Evolutionary conservation across 2,888 invertebrate genomes (phyloP).

Genomic region (Limnephilus lunatus): DNA sequence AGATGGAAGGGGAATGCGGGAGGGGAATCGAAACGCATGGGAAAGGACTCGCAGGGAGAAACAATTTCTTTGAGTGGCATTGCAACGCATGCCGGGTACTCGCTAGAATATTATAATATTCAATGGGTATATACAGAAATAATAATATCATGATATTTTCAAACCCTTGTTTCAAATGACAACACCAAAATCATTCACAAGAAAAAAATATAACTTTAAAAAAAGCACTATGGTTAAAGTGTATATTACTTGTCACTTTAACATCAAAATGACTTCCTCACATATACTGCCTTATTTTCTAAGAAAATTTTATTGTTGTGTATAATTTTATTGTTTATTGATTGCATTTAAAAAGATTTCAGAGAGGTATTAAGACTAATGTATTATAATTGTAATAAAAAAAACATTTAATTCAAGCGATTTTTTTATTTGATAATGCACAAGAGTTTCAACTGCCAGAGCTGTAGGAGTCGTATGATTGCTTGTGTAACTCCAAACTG

Average conservation of each 20-base stretch:
- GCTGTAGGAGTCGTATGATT: background rate
- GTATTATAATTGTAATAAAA: background rate
- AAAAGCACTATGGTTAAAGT: no score
- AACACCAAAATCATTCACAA: background rate
- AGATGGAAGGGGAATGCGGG: no score
- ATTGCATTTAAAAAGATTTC: background rate
- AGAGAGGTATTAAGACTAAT: background rate
- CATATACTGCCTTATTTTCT: background rate
- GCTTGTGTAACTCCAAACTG: no score
- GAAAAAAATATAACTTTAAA: no score
- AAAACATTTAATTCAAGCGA: background rate
- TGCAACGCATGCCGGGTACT: no score
- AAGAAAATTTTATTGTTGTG: background rate
- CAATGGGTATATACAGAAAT: background rate
- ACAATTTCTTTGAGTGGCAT: no score
- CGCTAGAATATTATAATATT: no score
- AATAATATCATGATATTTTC: constrained; percentile 11
- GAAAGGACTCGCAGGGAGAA: no score
- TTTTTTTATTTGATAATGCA: background rate
- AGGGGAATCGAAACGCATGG: no score
- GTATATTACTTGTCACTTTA: no score
- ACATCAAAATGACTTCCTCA: background rate
- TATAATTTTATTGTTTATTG: background rate
- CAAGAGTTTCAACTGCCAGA: background rate
- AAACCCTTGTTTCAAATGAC: background rate